A percentile compares a stretch with the other conserved stretches of the same genome.
Evolutionary conservation across 2,797 vertebrate genomes (phyloP).

Genomic region (Mormyrus proboscirostris): DNA sequence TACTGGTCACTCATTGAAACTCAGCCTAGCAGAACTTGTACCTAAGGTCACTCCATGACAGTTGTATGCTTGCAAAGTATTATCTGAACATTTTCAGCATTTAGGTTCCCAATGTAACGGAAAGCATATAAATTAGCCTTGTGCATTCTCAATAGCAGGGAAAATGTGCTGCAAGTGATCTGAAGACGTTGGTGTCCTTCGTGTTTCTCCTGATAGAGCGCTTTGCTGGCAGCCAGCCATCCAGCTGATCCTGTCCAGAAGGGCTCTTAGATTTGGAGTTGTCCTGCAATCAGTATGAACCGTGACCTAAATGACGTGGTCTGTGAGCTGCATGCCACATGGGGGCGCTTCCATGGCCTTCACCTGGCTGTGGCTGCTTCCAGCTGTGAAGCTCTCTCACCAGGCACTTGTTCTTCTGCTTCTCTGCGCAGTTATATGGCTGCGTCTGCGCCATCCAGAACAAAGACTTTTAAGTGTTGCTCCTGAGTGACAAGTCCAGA

Average conservation of each 20-base stretch:
- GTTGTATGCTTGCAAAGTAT: neutral
- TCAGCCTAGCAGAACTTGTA: neutral
- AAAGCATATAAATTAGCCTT: neutral
- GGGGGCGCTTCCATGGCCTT: neutral
- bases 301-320: neutral
- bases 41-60: neutral
- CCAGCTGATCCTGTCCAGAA: neutral
- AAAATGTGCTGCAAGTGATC: neutral
- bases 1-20: neutral
- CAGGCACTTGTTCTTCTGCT: slow-evolving; percentile 15
- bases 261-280: neutral
- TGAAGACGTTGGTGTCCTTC: neutral
- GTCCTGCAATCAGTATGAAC: neutral
- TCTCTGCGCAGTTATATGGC: neutral
- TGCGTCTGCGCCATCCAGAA: slow-evolving; percentile 18
- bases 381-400: slow-evolving; percentile 15
- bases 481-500: slow-evolving; percentile 22
- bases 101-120: neutral
- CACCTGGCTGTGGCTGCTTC: neutral
- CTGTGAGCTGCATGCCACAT: neutral
- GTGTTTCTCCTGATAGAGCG: neutral
- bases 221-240: neutral
- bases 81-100: neutral
- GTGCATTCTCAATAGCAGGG: neutral
- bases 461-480: slow-evolving; percentile 14